phyloP scores from a whole-genome alignment of 2,888 invertebrate genomes.

The Habroteleia sp. region DNA sequence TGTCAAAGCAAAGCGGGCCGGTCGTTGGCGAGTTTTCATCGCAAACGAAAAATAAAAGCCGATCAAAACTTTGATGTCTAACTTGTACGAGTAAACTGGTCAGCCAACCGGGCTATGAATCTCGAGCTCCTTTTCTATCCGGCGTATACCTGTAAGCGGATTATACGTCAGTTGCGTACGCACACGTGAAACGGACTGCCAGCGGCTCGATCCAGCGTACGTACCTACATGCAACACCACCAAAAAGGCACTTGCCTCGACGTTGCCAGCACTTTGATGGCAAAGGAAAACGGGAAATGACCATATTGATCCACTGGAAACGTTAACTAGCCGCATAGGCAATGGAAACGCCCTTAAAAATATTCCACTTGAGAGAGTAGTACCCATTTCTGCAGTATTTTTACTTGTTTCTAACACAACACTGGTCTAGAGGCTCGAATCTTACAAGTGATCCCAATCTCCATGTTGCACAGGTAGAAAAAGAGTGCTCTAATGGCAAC shows the following conservation, averaged over 20 bases:
- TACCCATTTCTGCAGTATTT: no score
- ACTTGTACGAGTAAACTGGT: slow-evolving; percentile 50
- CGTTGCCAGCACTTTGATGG: slow-evolving; percentile 25
- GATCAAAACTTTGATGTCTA: slow-evolving; percentile 57
- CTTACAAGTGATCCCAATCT: no score
- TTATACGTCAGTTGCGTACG: slow-evolving; percentile 47
- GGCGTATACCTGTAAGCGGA: slow-evolving; percentile 54
- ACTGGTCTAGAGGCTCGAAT: no score
- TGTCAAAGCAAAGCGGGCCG: slow-evolving; percentile 48
- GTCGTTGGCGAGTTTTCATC: slow-evolving; percentile 47
- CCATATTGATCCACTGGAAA: slow-evolving; percentile 39
- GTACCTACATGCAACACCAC: slow-evolving; percentile 20
- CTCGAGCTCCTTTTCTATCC: slow-evolving; percentile 43
- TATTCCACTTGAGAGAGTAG: no score
- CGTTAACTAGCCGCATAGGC: slow-evolving; percentile 26
- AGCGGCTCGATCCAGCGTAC: slow-evolving; percentile 20
- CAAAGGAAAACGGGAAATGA: slow-evolving; percentile 47
- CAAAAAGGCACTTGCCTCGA: slow-evolving; percentile 35
- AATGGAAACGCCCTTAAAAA: no score
- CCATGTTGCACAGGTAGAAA: no score
- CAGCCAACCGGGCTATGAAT: slow-evolving; percentile 37
- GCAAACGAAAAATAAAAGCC: slow-evolving; percentile 51
- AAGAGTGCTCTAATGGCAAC: no score
- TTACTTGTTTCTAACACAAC: no score
- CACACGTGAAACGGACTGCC: slow-evolving; percentile 20